Conservation (phyloP, 2,888 invertebrate species). For the Epinotia demarniana region DNA sequence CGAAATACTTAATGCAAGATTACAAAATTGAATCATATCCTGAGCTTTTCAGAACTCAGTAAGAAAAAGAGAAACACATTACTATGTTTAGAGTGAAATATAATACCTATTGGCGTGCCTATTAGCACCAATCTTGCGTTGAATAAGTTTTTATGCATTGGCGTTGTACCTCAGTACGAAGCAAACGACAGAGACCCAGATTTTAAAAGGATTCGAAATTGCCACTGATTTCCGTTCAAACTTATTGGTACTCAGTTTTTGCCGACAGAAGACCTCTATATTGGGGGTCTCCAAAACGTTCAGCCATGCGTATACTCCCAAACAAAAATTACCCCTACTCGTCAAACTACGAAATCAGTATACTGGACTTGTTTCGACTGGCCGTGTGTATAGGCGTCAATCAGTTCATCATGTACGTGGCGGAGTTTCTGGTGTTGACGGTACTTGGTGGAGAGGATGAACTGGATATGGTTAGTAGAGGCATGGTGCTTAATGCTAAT, state of each 20-base stretch:
- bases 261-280: no score
- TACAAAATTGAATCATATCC: not conserved
- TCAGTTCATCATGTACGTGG: slow-evolving; percentile 62
- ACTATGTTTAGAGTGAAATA: no score
- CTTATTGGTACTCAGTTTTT: no score
- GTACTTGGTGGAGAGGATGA: slow-evolving; percentile 56
- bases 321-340: slow-evolving; percentile 60
- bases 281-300: not conserved
- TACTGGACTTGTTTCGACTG: slow-evolving; percentile 60
- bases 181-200: no score
- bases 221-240: no score
- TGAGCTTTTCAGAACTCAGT: not conserved
- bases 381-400: slow-evolving; percentile 56
- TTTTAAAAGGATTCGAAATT: no score
- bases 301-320: slow-evolving; percentile 54
- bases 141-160: no score
- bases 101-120: no score
- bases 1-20: not conserved
- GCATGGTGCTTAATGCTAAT: slow-evolving; percentile 52
- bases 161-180: no score
- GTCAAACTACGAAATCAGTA: slow-evolving; percentile 55
- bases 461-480: slow-evolving; percentile 63
- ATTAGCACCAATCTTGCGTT: no score
- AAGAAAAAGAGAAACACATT: no score
- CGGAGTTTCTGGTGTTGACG: slow-evolving; percentile 62